Evolutionary conservation across 2,113 vertebrate species (phyloP), one percentile per base, ranked within the genome.

Genomic region (Odocoileus virginianus): DNA sequence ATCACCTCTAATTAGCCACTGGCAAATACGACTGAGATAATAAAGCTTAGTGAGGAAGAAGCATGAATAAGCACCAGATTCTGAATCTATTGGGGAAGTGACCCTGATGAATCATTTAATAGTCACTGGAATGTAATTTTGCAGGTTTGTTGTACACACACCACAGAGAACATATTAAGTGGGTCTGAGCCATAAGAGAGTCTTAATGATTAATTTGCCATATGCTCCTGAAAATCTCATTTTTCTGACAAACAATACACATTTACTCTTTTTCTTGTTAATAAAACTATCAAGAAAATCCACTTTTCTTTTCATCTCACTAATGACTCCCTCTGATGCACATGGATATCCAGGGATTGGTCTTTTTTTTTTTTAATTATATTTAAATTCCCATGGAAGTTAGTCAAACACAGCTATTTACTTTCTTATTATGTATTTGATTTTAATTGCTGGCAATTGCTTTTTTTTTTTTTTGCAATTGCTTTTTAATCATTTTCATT

Each of bases 201-300:
- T 95, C 92, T 97, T 97, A 97, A 97, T 98, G 98, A 98, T 98
- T 98, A 98, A 98, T 98, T 98, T 98, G 89, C 97, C 97, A 96
- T 98, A 98, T 98, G 98, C 79, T 98, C 94, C 91, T 87, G 40
- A 96, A 97, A 98, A 87, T 96, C 71, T 92, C 89, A 92, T 87
- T 94, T 97, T 97, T 97, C 97, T 89, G 60, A 98, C 57, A 97
- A 91, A 96, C 87, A 96, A 79, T 94, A 64, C 55, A 89, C 74
- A 96, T 88, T 40, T 91, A 93, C 76, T 96, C 74, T 96, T 97
- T 97, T 90, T 74, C 89, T 96, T 97, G 67, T 96, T 96, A 97
- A 96, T 96, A 95, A 98, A 97, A 98, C 87, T 90, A 94, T 94
- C 93, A 92, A 71, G 87, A 98, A 97, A 97, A 97, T 87, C n/a